Percentiles rank a stretch among this genome's conserved stretches.
Conservation (phyloP, 1,140 invertebrate genomes). For the Coelopa frigida region DNA sequence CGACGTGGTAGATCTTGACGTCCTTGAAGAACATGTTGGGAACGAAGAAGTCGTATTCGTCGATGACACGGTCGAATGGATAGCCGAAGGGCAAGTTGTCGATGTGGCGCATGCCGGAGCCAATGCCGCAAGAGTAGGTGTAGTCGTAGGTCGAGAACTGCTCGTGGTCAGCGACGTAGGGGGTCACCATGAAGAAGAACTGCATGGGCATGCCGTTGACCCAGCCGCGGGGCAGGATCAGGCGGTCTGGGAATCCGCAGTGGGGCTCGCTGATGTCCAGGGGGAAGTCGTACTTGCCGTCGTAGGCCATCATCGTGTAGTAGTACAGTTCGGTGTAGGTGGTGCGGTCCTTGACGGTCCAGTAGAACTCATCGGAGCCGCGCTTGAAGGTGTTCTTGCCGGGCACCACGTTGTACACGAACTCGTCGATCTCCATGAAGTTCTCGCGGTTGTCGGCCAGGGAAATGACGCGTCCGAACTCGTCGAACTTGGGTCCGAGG, state of each 20-base stretch:
- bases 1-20: conserved; percentile 53
- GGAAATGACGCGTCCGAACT: conserved; percentile 44
- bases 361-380: conserved; percentile 56
- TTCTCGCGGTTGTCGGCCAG: conserved; percentile 53
- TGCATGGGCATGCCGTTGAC: conserved; percentile 53
- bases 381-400: conserved; percentile 62
- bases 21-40: conserved; percentile 55
- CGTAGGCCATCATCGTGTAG: conserved; percentile 49
- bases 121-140: conserved; percentile 36
- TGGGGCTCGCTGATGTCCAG: conserved; percentile 40
- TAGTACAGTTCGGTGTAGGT: conserved; percentile 54
- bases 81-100: conserved; percentile 58
- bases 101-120: conserved; percentile 34
- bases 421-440: conserved; percentile 65
- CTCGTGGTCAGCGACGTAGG: conserved; percentile 39
- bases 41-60: conserved; percentile 45
- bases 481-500: conserved; percentile 53
- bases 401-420: conserved; percentile 53
- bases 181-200: conserved; percentile 53
- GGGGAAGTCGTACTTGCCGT: conserved; percentile 45
- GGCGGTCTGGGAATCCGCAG: conserved; percentile 54
- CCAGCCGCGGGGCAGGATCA: conserved; percentile 55
- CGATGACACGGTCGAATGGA: conserved; percentile 58
- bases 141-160: conserved; percentile 37
- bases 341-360: conserved; percentile 55